Evolutionary conservation across 1,140 invertebrate genomes (phyloP), one percentile per base, ranked within the genome.

Genomic region (Potamilus streckersoni): DNA sequence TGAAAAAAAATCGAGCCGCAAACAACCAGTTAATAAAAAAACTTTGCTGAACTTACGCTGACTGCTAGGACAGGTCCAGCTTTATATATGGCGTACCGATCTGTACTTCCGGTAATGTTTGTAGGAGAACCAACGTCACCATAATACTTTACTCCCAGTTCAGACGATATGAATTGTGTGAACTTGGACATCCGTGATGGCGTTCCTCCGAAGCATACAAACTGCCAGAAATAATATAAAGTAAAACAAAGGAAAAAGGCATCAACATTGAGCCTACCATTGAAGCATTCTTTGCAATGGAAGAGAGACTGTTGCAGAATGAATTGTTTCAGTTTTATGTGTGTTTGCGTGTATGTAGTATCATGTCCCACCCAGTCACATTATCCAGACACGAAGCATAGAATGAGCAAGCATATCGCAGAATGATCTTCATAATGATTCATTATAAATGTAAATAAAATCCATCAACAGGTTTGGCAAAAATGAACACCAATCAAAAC

Each of bases 151-250:
- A 80, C 13, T 16, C 73, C 71, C 38, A 82, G 69, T 66, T 83
- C 78, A 17, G 69, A 31, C 2, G 73, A 69, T 11, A 86, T 70
- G 59, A 79, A 76, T 3, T 63, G 31, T 0, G 82, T 80, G 38
- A 98, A 98, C 81, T 94, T 92, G 89, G 97, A 94, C 95, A 99
- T 97, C 58, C 98, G 92, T 84, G 96, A 96, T 8, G 96, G 94
- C 17, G 96, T 98, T 13, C 98, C 98, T 65, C 97, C 97, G 94
- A 98, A 96, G 89, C 97, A 98, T 14, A 99, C 96, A 90, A 98
- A 98, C 96, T 98, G 90, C 59, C 89, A 83, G 79, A 74, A 19
- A 17, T 59, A 31, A 61, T 68, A 38, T 14, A 8, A 12, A n/a
- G 49, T n/a, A 57, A 92, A 20, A 58, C 15, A 31, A 55, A 84